Evolutionary conservation across 2,888 invertebrate species (phyloP), one percentile per base, ranked within the genome.

Genomic region (Rhyacophila evoluta): DNA sequence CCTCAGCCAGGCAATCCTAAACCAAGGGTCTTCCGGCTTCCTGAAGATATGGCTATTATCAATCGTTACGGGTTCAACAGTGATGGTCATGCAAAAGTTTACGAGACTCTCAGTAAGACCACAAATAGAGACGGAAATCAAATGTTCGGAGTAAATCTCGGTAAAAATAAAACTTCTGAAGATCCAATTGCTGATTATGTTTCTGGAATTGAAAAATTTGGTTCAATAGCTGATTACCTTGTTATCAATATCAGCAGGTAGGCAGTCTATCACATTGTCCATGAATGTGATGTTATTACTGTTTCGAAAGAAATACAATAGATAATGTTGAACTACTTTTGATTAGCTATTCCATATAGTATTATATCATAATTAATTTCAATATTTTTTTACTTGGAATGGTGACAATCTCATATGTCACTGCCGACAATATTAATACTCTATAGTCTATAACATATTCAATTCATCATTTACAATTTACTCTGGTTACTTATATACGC

Each of bases 61-160:
- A 99, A 99, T 87, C 93, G 98, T 93, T 94, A 88, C 86, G 89
- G 89, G 19, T 99, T 99, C 85, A 99, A 99, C 86, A 99, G 98
- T 87, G 95, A 96, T 83, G 99, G 99, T 0, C 97, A 98, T 85
- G 91, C 93, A 5, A 87, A 85, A 78, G 97, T 98, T 0, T 91
- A 91, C 80, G 85, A 92, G 72, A 92, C 96, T 83, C 39, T 82
- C 10, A 69, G 25, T 29, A 68, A 77, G 15, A 27, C 3, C 2
- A n/a, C 36, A 10, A 73, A 76, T 12, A 68, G 38, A 27, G 19
- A 37, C 2, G 8, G 37, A 6, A 41, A n/a, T 37, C 37, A 41
- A 8, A 12, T 97, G 4, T 84, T 98, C 75, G 99, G 99, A 4
- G 93, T 99, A 0, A 99, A 99, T 90, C 91, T 99, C 79, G 99